A percentile compares a stretch with the other conserved stretches of the same genome.
Evolutionary conservation across 2,113 vertebrate species (phyloP).

Genomic region (Eidolon helvum): DNA sequence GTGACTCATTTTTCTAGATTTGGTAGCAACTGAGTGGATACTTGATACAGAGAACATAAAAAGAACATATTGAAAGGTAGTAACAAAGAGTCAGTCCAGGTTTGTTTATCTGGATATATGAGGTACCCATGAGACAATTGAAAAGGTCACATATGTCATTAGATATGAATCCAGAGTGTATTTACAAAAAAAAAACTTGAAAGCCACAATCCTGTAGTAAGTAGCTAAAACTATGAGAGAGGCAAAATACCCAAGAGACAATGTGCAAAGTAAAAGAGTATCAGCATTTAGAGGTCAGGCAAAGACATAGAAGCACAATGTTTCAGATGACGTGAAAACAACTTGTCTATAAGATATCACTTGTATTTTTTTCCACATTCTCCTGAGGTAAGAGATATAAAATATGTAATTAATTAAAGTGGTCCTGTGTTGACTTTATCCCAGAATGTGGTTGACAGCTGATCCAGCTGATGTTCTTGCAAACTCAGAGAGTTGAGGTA

Average conservation of each 20-base stretch:
- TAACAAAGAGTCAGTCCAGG: not conserved
- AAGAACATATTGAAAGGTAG: not conserved
- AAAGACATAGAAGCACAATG: not conserved
- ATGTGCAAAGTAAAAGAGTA: not conserved
- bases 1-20: not conserved
- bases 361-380: not conserved
- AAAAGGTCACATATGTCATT: not conserved
- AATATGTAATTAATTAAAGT: not conserved
- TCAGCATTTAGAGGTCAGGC: not conserved
- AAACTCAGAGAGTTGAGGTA: not conserved
- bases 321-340: not conserved
- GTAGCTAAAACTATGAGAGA: not conserved
- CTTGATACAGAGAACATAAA: not conserved
- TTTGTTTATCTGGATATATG: not conserved
- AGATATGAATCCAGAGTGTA: not conserved
- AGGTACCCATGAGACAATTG: not conserved
- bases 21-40: not conserved
- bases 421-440: not conserved
- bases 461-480: not conserved
- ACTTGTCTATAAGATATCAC: not conserved
- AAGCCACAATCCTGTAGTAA: not conserved
- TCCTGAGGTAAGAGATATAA: not conserved
- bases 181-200: not conserved
- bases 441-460: not conserved
- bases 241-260: not conserved